Evolutionary conservation across 2,888 invertebrate genomes (phyloP).

Genomic region (Lepidochrysops patricia): DNA sequence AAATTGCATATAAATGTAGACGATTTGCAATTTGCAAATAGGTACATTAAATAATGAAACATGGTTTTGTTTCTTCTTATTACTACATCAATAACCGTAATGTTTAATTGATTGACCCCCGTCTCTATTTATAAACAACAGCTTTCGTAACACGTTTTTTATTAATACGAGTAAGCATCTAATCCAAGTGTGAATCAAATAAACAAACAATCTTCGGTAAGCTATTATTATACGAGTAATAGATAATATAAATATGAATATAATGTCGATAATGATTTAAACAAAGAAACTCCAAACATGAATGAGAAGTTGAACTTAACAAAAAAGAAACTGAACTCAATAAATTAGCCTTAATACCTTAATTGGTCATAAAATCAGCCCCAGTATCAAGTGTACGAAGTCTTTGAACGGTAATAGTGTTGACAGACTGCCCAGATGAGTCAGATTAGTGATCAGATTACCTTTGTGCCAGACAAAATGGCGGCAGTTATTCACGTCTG

Average conservation of each 20-base stretch:
- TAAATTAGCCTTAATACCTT: background rate
- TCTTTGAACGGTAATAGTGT: constrained; percentile 40
- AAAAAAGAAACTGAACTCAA: constrained; percentile 18
- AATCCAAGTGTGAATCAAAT: no score
- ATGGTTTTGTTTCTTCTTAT: background rate
- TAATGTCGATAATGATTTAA: background rate
- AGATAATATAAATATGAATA: no score
- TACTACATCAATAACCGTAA: no score
- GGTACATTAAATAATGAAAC: background rate
- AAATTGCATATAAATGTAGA: constrained; percentile 2
- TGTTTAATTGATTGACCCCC: no score
- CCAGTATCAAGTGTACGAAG: constrained; percentile 29
- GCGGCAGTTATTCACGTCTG: constrained; percentile 23
- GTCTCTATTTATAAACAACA: no score
- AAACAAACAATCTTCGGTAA: no score
- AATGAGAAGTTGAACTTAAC: background rate
- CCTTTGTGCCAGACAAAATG: constrained; percentile 34
- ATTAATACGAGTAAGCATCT: no score
- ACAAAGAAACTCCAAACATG: background rate
- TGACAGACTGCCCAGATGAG: constrained; percentile 35
- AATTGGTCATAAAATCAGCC: background rate
- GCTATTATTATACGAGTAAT: no score
- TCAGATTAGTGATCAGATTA: constrained; percentile 57
- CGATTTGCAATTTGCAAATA: background rate
- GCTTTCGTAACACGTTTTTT: no score